These are phyloP conservation scores for Echeneis naucrates DNA, from an alignment of 2,797 vertebrate genomes.

Conservation along the genomic window DNA sequence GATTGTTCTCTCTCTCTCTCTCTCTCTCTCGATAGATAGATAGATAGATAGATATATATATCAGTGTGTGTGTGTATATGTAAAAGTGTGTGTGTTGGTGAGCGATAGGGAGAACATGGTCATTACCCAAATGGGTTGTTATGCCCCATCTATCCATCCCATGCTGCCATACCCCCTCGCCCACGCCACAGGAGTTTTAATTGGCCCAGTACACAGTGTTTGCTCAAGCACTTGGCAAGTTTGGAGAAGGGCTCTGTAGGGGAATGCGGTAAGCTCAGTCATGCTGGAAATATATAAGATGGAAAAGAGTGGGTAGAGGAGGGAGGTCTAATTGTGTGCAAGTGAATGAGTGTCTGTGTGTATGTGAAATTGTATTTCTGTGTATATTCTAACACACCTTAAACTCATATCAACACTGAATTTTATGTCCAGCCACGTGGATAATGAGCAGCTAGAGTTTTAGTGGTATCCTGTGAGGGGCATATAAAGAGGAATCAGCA, in stretches of 20 bases:
- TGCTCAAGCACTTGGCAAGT: conserved; percentile 76
- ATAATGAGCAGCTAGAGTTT: conserved; percentile 81
- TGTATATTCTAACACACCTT: conserved; percentile 34
- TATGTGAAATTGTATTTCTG: conserved; percentile 21
- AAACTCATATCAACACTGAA: conserved; percentile 54
- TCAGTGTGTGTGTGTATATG: not conserved
- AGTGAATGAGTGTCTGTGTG: conserved; percentile 11
- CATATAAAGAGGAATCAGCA: conserved; percentile 74
- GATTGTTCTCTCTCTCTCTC: no score
- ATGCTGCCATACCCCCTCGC: conserved; percentile 71
- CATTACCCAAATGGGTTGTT: conserved; percentile 80
- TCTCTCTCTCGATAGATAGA: no score
- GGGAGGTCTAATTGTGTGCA: conserved; percentile 24
- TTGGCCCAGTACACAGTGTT: conserved; percentile 80
- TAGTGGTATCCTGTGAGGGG: conserved; percentile 78
- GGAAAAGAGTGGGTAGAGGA: conserved; percentile 65
- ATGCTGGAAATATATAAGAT: conserved; percentile 72
- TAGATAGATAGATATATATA: not conserved
- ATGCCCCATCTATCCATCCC: conserved; percentile 81
- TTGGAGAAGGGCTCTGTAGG: conserved; percentile 78
- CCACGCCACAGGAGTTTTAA: conserved; percentile 81
- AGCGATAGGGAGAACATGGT: conserved; percentile 60
- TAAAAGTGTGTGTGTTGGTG: conserved; percentile 9
- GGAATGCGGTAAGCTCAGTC: conserved; percentile 73
- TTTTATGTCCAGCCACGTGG: conserved; percentile 65